Base-by-base conservation (phyloP, 2,797 vertebrate genomes). In the Myotis daubentonii region DNA sequence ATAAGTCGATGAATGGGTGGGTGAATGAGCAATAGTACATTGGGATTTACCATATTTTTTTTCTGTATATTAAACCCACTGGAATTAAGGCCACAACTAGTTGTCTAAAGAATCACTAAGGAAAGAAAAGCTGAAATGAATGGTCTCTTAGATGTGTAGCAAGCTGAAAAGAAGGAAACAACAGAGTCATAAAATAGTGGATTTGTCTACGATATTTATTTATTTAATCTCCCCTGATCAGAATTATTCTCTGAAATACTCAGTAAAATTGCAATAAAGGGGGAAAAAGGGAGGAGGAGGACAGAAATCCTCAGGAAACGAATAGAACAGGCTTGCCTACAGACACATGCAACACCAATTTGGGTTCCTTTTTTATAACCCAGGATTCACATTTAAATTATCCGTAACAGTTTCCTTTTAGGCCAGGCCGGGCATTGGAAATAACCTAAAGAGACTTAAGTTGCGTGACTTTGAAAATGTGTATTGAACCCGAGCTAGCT, bases 381-480 rank as follows among this genome's bases (percentile, higher is more conserved):
- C 41, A 72, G 70, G 86, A 97, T 97, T 97, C 75, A 36, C 96
- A 66, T 95, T 71, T 94, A 83, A 96, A 97, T 79, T 96, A 62
- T 96, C 91, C 93, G 72, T 92, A 83, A 92, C 83, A 65, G 81
- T 90, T 93, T 96, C 87, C 57, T 74, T 71, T 95, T 80, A 95
- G 96, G 87, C 25, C 38, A 80, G 10, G 80, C 94, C 96, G 91
- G 87, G 71, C 38, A 94, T 94, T 97, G 95, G 94, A 97, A 97
- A 94, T 89, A 93, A 93, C 41, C 79, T 92, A 84, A 95, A 94
- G 57, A 97, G 96, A 94, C 93, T 97, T 93, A 72, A 95, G 97
- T 98, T 97, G 79, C 19, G 57, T 96, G 94, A 30, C 95, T 98
- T 97, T 98, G 96, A 97, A 96, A 98, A 96, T 0, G 4, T 97